Evolutionary conservation across 2,888 invertebrate genomes (phyloP), one percentile per base, ranked within the genome.

Genomic region (Pollenia amentaria): DNA sequence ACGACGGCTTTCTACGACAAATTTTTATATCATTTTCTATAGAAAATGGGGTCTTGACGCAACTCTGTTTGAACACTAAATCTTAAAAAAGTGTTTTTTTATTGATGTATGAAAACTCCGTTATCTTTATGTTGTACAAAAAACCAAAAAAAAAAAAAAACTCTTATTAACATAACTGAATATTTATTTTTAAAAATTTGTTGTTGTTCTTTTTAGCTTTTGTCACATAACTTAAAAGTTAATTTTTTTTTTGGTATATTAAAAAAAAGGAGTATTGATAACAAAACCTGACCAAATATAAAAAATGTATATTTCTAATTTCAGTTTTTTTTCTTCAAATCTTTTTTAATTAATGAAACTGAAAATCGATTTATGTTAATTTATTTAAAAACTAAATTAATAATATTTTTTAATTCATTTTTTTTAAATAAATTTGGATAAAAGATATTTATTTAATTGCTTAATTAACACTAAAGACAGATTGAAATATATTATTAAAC

Each of bases 361-460:
- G 4, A 44, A 77, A 73, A 21, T 48, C n/a, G 60, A 53, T 78
- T 85, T 77, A 82, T 81, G 73, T 77, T 81, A 77, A 85, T 81
- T 67, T 85, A 70, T 77, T 79, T 82, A 53, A 64, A 85, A 81
- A 46, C 53, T 73, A 65, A 73, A 85, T 82, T 85, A 72, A 80
- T 70, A 85, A 76, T 70, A 38, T 75, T 62, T 46, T 46, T 65
- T 29, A 48, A 42, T 53, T 62, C 46, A 40, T 3, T 48, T 18
- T 67, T 14, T 14, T 42, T 10, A 16, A 42, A 16, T 12, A 55
- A 53, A n/a, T 44, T 29, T 44, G 10, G 12, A 12, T 29, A 55
- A 57, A n/a, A 51, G 42, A 53, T 72, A 85, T 65, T 77, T 51
- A 51, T 67, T 81, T 77, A 80, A 85, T 85, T 78, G 46, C 77